Evolutionary conservation across 1,140 invertebrate genomes (phyloP), one percentile per base, ranked within the genome.

Genomic region (Diplogasteroides magnus): DNA sequence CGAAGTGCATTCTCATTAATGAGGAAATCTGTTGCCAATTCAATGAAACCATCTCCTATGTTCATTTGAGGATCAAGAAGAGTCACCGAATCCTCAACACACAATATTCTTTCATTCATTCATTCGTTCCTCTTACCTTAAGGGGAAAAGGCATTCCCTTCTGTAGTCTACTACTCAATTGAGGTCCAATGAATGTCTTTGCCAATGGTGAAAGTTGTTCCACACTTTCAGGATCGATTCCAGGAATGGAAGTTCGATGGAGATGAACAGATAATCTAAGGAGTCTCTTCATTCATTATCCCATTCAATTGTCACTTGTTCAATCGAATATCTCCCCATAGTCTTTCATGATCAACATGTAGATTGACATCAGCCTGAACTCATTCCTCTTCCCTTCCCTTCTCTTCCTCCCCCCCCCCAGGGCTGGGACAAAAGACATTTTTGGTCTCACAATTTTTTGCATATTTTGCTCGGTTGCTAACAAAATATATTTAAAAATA

Each of bases 121-220:
- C 1, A n/a, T 19, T 25, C 19, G 14, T 27, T 37, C 26, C 37
- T 19, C n/a, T 26, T 60, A 80, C 78, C 71, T 76, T 78, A 11
- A 81, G 48, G 13, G 79, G 79, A 65, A 74, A 81, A 13, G 81
- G 81, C 14, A 82, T 69, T 37, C 81, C 79, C 55, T 82, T 77
- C 72, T 81, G 82, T 6, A 81, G 60, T 15, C 77, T 79, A n/a
- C 62, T 62, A 26, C 73, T 69, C 29, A 81, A 64, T 67, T 82
- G 74, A 6, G 79, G 79, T 14, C 81, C 79, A 31, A 81, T 69
- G 66, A 81, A 82, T 13, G 81, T 81, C 63, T 81, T 81, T 14
- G 79, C 81, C 26, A 81, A 59, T 0, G 79, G 79, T 2, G 79
- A 78, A 27, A 81, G 68, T 60, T 83, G 77, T 19, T 76, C 70